Percentiles rank a stretch among this genome's conserved stretches.
Evolutionary conservation across 2,888 invertebrate genomes (phyloP).

Genomic region (Spisula subtruncata): DNA sequence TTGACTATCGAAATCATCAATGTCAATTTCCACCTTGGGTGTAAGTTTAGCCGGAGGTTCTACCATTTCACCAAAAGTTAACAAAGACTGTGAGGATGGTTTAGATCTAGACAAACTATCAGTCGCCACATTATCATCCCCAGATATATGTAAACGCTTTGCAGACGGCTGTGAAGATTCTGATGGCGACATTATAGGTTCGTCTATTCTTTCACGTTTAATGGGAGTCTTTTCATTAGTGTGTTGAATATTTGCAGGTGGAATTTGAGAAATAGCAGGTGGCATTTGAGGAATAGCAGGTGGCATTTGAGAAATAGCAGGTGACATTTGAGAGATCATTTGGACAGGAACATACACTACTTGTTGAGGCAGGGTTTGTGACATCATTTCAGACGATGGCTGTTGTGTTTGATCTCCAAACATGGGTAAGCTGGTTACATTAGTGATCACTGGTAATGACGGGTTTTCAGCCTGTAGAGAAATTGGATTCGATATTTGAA

Average conservation of each 20-base stretch:
- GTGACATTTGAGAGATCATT: background rate
- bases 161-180: background rate
- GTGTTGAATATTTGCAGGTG: background rate
- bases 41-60: slow-evolving; percentile 33
- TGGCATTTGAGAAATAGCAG: background rate
- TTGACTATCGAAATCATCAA: slow-evolving; percentile 51
- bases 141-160: slow-evolving; percentile 27
- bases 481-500: background rate
- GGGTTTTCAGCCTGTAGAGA: background rate
- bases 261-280: background rate
- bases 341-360: slow-evolving; percentile 25
- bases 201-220: slow-evolving; percentile 24
- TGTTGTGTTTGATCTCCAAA: background rate
- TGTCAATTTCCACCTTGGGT: slow-evolving; percentile 59
- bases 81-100: background rate
- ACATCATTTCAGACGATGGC: background rate
- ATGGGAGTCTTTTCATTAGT: slow-evolving; percentile 47
- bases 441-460: slow-evolving; percentile 33
- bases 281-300: too few species aligned
- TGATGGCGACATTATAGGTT: background rate
- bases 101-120: background rate
- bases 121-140: background rate
- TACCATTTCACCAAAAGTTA: background rate
- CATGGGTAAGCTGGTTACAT: slow-evolving; percentile 27
- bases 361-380: background rate